Conservation (phyloP, 2,888 invertebrate genomes). For the Chrysomela aeneicollis region DNA sequence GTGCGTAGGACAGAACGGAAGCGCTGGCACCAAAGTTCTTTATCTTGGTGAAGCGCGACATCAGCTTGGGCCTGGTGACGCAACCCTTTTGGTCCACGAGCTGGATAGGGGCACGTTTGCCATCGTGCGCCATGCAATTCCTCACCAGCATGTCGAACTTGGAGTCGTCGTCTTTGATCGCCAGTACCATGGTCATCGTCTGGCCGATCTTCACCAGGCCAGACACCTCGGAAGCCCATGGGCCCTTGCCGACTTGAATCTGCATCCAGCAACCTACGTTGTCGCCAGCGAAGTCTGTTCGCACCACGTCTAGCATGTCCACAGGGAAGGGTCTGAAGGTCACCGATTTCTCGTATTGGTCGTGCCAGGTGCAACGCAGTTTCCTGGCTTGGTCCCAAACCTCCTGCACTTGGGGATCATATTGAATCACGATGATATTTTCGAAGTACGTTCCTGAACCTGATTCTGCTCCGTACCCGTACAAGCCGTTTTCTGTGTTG, state of each 20-base stretch:
- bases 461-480: slow-evolving; percentile 86
- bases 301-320: slow-evolving; percentile 93
- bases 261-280: slow-evolving; percentile 98
- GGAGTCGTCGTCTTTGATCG: slow-evolving; percentile 93
- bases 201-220: slow-evolving; percentile 94
- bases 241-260: slow-evolving; percentile 91
- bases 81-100: slow-evolving; percentile 92
- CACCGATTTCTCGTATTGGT: slow-evolving; percentile 94
- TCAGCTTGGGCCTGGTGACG: slow-evolving; percentile 89
- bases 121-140: slow-evolving; percentile 94
- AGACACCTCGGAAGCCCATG: slow-evolving; percentile 95
- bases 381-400: slow-evolving; percentile 96
- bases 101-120: slow-evolving; percentile 91
- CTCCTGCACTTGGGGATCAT: slow-evolving; percentile 93
- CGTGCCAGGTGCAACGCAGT: slow-evolving; percentile 93
- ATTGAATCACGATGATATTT: slow-evolving; percentile 90
- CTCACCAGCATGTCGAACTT: slow-evolving; percentile 95
- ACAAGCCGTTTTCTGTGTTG: slow-evolving; percentile 88
- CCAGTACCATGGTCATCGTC: slow-evolving; percentile 96
- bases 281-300: slow-evolving; percentile 93
- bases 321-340: slow-evolving; percentile 95
- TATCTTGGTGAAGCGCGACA: slow-evolving; percentile 93
- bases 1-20: slow-evolving; percentile 89
- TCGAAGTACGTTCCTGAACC: slow-evolving; percentile 93
- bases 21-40: slow-evolving; percentile 95